Evolutionary conservation across 2,113 vertebrate species (phyloP).

Genomic region (Archilochus colubris): DNA sequence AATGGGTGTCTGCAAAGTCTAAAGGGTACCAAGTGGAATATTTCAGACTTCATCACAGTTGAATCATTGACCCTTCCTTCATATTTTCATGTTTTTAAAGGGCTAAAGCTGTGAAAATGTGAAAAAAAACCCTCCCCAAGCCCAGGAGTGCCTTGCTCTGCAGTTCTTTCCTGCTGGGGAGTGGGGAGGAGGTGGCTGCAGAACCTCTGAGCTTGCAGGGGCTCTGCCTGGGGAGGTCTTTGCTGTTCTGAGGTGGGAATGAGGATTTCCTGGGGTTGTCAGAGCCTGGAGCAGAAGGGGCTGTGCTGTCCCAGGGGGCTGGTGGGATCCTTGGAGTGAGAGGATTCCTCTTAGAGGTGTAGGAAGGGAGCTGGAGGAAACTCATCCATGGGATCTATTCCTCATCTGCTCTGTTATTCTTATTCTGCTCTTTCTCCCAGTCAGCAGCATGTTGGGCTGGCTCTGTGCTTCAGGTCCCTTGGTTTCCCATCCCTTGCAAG

Average conservation of each 20-base stretch:
- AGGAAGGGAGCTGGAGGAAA: not conserved
- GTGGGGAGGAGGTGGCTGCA: not conserved
- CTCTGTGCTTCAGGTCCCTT: not conserved
- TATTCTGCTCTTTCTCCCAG: not conserved
- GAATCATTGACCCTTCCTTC: slow-evolving; percentile 52
- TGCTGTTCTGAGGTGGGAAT: not conserved
- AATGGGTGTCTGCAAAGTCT: not conserved
- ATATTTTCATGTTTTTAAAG: slow-evolving; percentile 3
- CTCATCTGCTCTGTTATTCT: too few relatives aligned
- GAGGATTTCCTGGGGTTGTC: accelerated
- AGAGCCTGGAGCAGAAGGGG: not conserved
- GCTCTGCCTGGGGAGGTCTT: accelerated
- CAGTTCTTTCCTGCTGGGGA: not conserved
- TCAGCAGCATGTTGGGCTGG: accelerated
- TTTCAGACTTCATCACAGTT: slow-evolving; percentile 28
- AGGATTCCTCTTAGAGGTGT: not conserved
- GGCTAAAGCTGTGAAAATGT: not conserved
- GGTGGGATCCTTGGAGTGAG: not conserved
- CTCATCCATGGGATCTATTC: accelerated
- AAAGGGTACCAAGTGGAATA: not conserved
- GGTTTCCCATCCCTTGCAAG: not conserved
- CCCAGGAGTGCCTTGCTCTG: not conserved
- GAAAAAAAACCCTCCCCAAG: slow-evolving; percentile 13
- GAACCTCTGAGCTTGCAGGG: accelerated
- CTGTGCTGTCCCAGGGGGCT: too few relatives aligned